phyloP scores from a whole-genome alignment of 2,888 invertebrate genomes.

The Rhogogaster chlorosoma region DNA sequence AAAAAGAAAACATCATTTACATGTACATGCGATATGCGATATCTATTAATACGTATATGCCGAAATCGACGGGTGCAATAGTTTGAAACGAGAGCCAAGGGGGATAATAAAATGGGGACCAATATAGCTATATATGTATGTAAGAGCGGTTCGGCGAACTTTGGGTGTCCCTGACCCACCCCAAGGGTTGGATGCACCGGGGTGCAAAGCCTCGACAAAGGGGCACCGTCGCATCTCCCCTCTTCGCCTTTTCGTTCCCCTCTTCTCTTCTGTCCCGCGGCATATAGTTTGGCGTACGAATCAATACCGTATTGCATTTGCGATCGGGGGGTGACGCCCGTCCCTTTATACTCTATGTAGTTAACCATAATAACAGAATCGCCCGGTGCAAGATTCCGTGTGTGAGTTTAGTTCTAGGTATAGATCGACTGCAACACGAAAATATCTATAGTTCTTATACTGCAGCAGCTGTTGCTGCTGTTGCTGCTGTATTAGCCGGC shows the following conservation, averaged over 20 bases:
- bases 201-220: constrained; percentile 18
- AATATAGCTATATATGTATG: neutral
- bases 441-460: neutral
- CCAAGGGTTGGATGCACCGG: constrained; percentile 64
- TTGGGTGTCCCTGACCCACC: constrained; percentile 75
- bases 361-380: neutral
- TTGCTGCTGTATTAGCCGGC: neutral
- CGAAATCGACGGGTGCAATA: neutral
- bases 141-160: constrained; percentile 49
- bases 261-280: neutral
- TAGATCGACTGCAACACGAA: neutral
- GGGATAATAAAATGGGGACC: neutral
- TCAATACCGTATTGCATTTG: constrained; percentile 25
- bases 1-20: neutral
- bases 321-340: constrained; percentile 1
- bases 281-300: constrained; percentile 24
- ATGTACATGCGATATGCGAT: neutral
- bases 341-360: neutral
- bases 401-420: neutral
- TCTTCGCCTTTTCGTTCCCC: neutral
- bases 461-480: too few relatives aligned
- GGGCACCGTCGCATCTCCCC: constrained; percentile 28
- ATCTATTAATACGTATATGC: neutral
- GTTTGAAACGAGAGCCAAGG: neutral
- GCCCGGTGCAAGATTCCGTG: neutral